These are phyloP conservation scores for Phortica variegata DNA, from an alignment of 1,140 invertebrate species.

Conservation along the genomic window DNA sequence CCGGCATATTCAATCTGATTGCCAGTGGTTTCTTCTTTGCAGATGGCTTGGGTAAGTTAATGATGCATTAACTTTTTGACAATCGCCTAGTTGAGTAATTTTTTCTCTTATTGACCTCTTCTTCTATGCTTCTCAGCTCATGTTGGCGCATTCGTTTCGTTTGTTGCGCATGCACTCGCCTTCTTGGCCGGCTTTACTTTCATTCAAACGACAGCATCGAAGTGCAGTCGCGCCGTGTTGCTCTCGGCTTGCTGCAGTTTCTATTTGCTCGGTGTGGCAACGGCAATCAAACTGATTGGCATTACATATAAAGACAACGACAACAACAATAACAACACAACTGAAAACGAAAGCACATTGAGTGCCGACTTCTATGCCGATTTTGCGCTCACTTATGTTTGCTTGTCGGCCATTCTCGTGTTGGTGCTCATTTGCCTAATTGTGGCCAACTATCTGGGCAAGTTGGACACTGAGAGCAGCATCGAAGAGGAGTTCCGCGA, in stretches of 20 bases:
- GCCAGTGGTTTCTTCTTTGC: constrained; percentile 51
- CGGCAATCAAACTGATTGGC: constrained; percentile 41
- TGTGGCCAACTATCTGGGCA: constrained; percentile 38
- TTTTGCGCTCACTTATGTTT: constrained; percentile 43
- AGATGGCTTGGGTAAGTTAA: constrained; percentile 44
- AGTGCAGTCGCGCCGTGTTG: constrained; percentile 30
- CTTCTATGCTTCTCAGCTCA: too few species aligned
- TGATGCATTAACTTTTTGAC: too few species aligned
- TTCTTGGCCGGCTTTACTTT: constrained; percentile 48
- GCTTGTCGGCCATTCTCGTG: constrained; percentile 29
- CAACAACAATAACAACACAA: constrained; percentile 14
- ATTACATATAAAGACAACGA: constrained; percentile 32
- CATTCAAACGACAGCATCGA: constrained; percentile 37
- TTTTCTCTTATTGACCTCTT: too few species aligned
- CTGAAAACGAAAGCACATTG: constrained; percentile 31
- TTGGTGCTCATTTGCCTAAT: constrained; percentile 39
- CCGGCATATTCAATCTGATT: constrained; percentile 33
- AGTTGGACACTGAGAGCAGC: constrained; percentile 37
- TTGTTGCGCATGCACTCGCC: constrained; percentile 43
- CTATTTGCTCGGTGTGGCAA: constrained; percentile 42
- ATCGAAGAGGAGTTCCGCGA: constrained; percentile 48
- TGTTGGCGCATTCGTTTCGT: constrained; percentile 47
- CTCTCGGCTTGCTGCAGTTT: constrained; percentile 39
- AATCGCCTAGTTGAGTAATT: too few species aligned
- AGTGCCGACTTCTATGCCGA: constrained; percentile 44